Percentiles rank a stretch among this genome's conserved stretches.
Evolutionary conservation across 1,140 invertebrate species (phyloP).

Genomic region (Holotrichia oblita): DNA sequence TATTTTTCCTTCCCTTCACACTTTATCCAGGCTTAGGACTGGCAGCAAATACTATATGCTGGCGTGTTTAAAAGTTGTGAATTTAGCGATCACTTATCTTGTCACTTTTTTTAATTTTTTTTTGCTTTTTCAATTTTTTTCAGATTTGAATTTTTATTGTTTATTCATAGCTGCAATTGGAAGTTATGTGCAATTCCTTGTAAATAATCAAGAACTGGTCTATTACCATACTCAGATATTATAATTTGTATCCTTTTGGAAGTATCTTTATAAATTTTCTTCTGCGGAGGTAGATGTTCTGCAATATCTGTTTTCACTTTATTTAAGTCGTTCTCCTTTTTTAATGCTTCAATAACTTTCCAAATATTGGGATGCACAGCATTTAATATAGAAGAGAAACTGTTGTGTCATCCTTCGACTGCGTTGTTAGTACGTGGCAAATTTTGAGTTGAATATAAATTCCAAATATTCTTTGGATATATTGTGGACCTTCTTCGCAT

Average conservation of each 20-base stretch:
- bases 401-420: slow-evolving; percentile 42
- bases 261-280: slow-evolving; percentile 33
- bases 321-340: slow-evolving; percentile 38
- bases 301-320: no score
- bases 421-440: slow-evolving; percentile 39
- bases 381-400: slow-evolving; percentile 38
- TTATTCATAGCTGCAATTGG: slow-evolving; percentile 33
- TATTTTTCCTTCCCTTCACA: slow-evolving; percentile 37
- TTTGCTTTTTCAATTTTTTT: slow-evolving; percentile 39
- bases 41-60: slow-evolving; percentile 24
- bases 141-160: no score
- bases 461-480: slow-evolving; percentile 34
- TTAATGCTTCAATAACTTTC: slow-evolving; percentile 38
- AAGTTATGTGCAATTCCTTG: slow-evolving; percentile 38
- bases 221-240: slow-evolving; percentile 19
- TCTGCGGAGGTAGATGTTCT: slow-evolving; percentile 2
- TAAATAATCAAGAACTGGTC: slow-evolving; percentile 40
- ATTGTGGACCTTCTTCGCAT: slow-evolving; percentile 15
- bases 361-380: slow-evolving; percentile 37
- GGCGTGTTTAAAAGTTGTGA: slow-evolving; percentile 42
- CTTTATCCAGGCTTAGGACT: slow-evolving; percentile 41
- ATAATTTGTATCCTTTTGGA: slow-evolving; percentile 10
- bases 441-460: slow-evolving; percentile 15
- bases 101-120: slow-evolving; percentile 37
- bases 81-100: background rate